Evolutionary conservation across 2,888 invertebrate genomes (phyloP).

Genomic region (Mythimna lalbum): DNA sequence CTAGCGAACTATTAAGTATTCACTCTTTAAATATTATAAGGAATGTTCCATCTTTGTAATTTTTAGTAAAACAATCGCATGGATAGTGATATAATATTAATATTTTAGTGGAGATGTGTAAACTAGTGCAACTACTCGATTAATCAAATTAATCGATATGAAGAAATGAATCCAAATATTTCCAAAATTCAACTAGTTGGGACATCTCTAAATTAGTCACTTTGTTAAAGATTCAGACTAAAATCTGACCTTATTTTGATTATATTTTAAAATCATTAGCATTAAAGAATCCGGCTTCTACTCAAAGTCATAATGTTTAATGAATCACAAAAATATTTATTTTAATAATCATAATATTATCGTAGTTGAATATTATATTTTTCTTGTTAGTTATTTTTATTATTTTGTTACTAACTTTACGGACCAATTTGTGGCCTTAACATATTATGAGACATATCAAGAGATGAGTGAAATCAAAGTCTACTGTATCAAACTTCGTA

Average conservation of each 20-base stretch:
- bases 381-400: conserved; percentile 62
- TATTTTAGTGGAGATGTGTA: conserved; percentile 48
- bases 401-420: conserved; percentile 63
- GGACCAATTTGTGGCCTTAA: conserved; percentile 72
- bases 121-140: conserved; percentile 17
- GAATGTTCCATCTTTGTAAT: conserved; percentile 72
- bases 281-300: conserved; percentile 26
- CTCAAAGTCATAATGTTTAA: conserved; percentile 33
- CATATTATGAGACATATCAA: conserved; percentile 69
- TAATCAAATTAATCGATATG: conserved; percentile 26
- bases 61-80: conserved; percentile 54
- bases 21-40: conserved; percentile 67
- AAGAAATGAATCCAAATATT: conserved; percentile 20
- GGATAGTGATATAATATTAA: conserved; percentile 50
- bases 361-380: conserved; percentile 57
- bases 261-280: conserved; percentile 33
- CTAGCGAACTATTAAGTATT: conserved; percentile 68
- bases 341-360: conserved; percentile 59
- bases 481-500: conserved; percentile 68
- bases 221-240: conserved; percentile 44
- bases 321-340: conserved; percentile 43
- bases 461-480: conserved; percentile 66
- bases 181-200: conserved; percentile 27
- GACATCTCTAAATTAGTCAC: conserved; percentile 59
- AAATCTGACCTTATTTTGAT: conserved; percentile 38